Base-by-base conservation (phyloP, 2,113 vertebrate genomes). In the Cacatua alba region DNA sequence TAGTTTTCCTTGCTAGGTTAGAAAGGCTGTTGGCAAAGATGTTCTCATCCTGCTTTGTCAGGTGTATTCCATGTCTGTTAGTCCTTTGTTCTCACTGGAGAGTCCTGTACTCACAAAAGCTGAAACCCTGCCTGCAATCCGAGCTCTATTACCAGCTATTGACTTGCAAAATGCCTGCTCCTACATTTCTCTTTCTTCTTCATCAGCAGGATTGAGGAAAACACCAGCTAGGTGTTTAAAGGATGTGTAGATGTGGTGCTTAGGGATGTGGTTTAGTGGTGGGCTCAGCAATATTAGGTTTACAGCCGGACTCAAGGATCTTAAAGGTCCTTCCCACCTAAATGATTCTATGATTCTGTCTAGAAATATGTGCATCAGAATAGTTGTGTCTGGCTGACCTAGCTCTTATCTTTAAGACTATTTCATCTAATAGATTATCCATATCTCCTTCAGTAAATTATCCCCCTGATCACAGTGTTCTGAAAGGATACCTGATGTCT, bases 231-330 rank as follows among this genome's bases (percentile, higher is more conserved):
- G 20, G 8, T 39, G 57, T 57, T 82, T 64, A 51, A 25, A 51
- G 63, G 35, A 37, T 0, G 0, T 44, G 43, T 39, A 64, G 7
- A 64, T 51, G 4, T 63, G 21, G 25, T 13, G 11, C 41, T 82
- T 69, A 57, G 26, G 15, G 18, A n/a, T 6, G 8, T 6, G 18
- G 19, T 70, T 55, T 87, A 57, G 63, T 57, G 57, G 28, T 31
- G 51, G 64, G 35, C 37, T 59, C 51, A 44, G 24, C 17, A 59
- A n/a, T 35, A 46, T 17, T 44, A 10, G 33, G 28, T 26, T 51
- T 51, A 64, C 3, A 17, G 28, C 64, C 64, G n/a, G 24, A 46
- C 43, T 57, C 18, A 29, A 69, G 43, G 21, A 41, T 71, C 23
- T 23, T 69, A 55, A 63, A 69, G 31, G 8, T 63, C 26, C 4